Conservation (phyloP, 2,113 vertebrate genomes). For the Alectura lathami region DNA sequence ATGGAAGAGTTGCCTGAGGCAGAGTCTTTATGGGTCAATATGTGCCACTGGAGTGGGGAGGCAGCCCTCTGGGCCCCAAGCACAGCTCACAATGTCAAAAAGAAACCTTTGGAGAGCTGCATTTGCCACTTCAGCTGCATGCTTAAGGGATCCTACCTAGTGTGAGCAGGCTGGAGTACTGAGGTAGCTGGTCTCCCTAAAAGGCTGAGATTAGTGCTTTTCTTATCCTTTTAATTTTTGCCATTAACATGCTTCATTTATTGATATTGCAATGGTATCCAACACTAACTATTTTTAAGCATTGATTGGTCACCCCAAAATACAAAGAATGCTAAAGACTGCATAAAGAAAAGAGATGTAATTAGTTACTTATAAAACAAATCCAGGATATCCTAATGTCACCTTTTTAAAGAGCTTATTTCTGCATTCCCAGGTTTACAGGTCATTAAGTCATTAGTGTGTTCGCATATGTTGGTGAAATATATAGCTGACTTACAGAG, state of each 20-base stretch:
- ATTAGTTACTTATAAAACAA: not conserved
- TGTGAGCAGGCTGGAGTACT: not conserved
- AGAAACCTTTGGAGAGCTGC: not conserved
- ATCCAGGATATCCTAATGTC: not conserved
- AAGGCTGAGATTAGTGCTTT: not conserved
- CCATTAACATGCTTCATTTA: not conserved
- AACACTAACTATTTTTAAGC: not conserved
- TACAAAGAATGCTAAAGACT: not conserved
- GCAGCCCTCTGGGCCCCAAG: not conserved
- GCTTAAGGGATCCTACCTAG: not conserved
- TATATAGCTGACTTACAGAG: not conserved
- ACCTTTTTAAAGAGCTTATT: not conserved
- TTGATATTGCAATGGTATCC: not conserved
- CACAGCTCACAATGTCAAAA: not conserved
- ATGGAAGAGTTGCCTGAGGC: conserved; percentile 18
- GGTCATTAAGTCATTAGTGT: not conserved
- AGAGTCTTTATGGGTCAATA: not conserved
- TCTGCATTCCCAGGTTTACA: not conserved
- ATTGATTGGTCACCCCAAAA: not conserved
- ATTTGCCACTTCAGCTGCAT: not conserved
- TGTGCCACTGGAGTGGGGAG: not conserved
- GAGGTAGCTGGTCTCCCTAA: not conserved
- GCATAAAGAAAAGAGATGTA: not conserved
- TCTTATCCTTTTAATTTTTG: not conserved
- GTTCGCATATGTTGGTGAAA: not conserved